These are phyloP conservation scores for Anabacerthia variegaticeps DNA, from an alignment of 2,797 vertebrate species.

Conservation along the genomic window DNA sequence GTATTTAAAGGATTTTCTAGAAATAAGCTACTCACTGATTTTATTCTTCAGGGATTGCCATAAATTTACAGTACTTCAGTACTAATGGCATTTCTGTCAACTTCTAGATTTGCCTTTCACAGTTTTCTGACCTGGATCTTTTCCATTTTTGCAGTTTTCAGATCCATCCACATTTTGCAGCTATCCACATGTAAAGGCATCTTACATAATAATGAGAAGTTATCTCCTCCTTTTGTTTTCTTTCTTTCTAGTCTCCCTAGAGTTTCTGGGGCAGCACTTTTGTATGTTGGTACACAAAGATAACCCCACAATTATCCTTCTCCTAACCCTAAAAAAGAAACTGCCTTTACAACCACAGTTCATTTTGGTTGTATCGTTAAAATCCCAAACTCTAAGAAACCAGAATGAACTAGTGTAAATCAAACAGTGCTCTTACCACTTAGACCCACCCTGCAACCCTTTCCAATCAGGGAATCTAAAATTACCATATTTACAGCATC, in stretches of 20 bases:
- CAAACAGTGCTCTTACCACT: constrained; percentile 57
- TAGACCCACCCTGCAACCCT: constrained; percentile 56
- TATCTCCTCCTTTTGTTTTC: not conserved
- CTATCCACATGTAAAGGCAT: not conserved
- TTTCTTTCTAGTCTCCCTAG: not conserved
- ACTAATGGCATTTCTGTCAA: not conserved
- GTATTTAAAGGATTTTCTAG: not conserved
- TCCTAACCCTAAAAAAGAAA: constrained; percentile 8
- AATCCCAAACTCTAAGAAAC: constrained; percentile 32
- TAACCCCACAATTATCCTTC: not conserved
- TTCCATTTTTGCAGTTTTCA: not conserved
- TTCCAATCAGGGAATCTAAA: constrained; percentile 80
- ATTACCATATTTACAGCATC: constrained; percentile 80
- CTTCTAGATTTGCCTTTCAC: not conserved
- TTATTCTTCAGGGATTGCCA: not conserved
- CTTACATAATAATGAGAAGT: not conserved
- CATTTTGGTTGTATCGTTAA: not conserved
- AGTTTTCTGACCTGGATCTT: not conserved
- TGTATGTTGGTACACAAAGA: not conserved
- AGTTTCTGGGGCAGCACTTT: not conserved
- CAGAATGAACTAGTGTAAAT: constrained; percentile 48
- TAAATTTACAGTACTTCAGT: not conserved
- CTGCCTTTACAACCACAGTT: not conserved
- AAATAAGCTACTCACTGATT: not conserved
- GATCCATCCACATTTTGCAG: not conserved